Percentiles rank a stretch among this genome's conserved stretches.
phyloP scores from a whole-genome alignment of 1,140 invertebrate genomes.

The Zaprionus inermis region DNA sequence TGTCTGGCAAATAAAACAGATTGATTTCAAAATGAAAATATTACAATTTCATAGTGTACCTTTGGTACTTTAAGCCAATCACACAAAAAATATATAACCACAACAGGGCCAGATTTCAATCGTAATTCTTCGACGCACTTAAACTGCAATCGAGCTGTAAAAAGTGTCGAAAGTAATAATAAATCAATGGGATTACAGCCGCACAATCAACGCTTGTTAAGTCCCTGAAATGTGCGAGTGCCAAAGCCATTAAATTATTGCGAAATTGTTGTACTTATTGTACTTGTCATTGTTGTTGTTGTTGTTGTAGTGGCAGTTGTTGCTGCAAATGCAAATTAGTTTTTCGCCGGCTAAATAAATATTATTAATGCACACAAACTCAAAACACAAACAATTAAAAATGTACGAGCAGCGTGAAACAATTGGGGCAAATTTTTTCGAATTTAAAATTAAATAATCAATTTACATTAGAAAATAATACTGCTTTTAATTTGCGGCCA shows the following conservation, averaged over 20 bases:
- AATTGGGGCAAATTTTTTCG: not conserved
- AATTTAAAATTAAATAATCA: constrained; percentile 51
- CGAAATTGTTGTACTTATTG: not conserved
- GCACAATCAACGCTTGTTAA: constrained; percentile 31
- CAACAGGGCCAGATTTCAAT: not conserved
- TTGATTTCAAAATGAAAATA: not conserved
- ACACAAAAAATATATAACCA: not conserved
- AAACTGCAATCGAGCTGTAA: constrained; percentile 16
- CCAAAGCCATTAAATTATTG: constrained; percentile 52
- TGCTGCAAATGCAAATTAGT: constrained; percentile 57
- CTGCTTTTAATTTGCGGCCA: constrained; percentile 30
- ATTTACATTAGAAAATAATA: constrained; percentile 49
- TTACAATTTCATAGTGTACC: not conserved
- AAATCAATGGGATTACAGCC: constrained; percentile 50
- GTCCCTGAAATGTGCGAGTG: constrained; percentile 7
- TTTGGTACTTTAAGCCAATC: not conserved
- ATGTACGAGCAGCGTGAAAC: not conserved
- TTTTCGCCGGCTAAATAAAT: constrained; percentile 22
- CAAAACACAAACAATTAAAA: constrained; percentile 44
- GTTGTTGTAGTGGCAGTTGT: constrained; percentile 23
- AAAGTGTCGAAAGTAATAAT: constrained; percentile 29
- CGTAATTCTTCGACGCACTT: constrained; percentile 9
- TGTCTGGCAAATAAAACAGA: too few relatives aligned
- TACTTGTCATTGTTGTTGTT: not conserved
- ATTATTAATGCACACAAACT: constrained; percentile 51